These are phyloP conservation scores for Platerodrilus igneus DNA, from an alignment of 2,888 invertebrate species.

Conservation along the genomic window DNA sequence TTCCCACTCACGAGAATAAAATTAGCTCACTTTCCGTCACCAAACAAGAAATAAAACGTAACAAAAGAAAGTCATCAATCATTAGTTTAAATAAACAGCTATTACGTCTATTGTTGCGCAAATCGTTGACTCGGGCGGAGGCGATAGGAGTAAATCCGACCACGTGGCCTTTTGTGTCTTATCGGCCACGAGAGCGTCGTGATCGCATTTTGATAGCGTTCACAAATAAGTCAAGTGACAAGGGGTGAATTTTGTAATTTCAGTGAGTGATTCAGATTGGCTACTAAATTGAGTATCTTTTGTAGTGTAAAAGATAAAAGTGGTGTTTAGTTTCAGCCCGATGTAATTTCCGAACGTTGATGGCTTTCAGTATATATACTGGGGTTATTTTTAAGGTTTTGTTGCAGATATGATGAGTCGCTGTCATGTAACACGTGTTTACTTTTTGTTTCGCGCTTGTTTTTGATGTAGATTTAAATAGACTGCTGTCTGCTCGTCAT, in stretches of 20 bases:
- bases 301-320: constrained; percentile 31
- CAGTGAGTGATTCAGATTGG: constrained; percentile 37
- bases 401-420: constrained; percentile 38
- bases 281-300: constrained; percentile 36
- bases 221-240: constrained; percentile 36
- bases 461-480: constrained; percentile 36
- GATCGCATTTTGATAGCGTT: constrained; percentile 38
- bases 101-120: constrained; percentile 36
- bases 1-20: constrained; percentile 27
- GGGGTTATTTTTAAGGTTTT: constrained; percentile 41
- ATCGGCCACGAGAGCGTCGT: constrained; percentile 28
- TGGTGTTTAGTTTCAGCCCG: constrained; percentile 37
- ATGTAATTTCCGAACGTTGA: constrained; percentile 41
- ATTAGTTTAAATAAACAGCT: constrained; percentile 42
- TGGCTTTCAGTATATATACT: constrained; percentile 33
- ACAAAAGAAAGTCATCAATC: constrained; percentile 42
- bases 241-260: constrained; percentile 36
- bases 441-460: constrained; percentile 30
- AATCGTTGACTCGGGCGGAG: constrained; percentile 28
- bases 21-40: constrained; percentile 32
- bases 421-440: constrained; percentile 44
- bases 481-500: constrained; percentile 32
- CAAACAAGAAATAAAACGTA: constrained; percentile 19
- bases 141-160: constrained; percentile 26
- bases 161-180: constrained; percentile 31